phyloP scores from a whole-genome alignment of 1,140 invertebrate genomes.

The Penaeus chinensis region DNA sequence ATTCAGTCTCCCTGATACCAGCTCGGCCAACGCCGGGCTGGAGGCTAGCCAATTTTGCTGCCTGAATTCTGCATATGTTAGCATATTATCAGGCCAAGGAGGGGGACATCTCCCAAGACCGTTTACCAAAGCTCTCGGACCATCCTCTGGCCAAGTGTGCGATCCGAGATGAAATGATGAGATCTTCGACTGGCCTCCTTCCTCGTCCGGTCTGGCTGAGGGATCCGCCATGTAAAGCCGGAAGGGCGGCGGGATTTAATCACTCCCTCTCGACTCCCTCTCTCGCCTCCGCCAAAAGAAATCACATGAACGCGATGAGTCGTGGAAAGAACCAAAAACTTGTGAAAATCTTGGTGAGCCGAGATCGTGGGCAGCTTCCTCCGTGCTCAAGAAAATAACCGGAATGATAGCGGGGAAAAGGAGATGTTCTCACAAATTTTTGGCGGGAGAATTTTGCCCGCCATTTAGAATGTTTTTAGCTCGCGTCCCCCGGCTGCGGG shows the following conservation, averaged over 20 bases:
- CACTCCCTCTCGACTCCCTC: background rate
- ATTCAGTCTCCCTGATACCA: too few species aligned
- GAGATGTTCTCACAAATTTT: slow-evolving; percentile 53
- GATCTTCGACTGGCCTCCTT: background rate
- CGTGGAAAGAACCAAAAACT: slow-evolving; percentile 48
- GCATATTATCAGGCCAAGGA: slow-evolving; percentile 54
- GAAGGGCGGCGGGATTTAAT: slow-evolving; percentile 5
- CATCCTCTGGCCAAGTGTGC: background rate
- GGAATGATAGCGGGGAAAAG: slow-evolving; percentile 56
- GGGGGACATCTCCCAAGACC: slow-evolving; percentile 32
- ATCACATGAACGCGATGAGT: slow-evolving; percentile 8
- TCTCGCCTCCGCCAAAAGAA: background rate
- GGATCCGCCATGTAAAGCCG: too few species aligned
- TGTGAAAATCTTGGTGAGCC: slow-evolving; percentile 46
- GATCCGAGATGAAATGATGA: background rate
- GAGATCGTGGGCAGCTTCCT: slow-evolving; percentile 22
- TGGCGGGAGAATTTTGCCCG: slow-evolving; percentile 25
- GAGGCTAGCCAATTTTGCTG: slow-evolving; percentile 44
- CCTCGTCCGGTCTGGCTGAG: background rate
- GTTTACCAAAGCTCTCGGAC: background rate
- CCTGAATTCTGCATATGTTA: slow-evolving; percentile 58
- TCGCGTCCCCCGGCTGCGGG: background rate
- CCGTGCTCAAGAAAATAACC: slow-evolving; percentile 41
- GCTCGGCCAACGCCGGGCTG: background rate
- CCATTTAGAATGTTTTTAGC: slow-evolving; percentile 19